Percentiles rank a stretch among this genome's conserved stretches.
phyloP scores from a whole-genome alignment of 2,113 vertebrate species.

The Australoheros scitulus region DNA sequence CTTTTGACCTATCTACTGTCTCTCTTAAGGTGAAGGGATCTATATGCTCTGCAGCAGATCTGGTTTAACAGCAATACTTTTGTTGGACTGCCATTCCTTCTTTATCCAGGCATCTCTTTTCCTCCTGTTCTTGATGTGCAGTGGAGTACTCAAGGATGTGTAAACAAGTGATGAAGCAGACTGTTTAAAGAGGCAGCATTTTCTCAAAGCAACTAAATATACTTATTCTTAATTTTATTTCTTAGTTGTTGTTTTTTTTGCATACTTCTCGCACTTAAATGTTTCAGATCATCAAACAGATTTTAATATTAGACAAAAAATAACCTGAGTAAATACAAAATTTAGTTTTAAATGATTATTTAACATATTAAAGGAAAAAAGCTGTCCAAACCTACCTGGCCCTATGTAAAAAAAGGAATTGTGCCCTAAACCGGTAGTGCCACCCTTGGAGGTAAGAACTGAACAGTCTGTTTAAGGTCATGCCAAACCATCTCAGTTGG shows the following conservation, averaged over 20 bases:
- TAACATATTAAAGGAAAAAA: neutral
- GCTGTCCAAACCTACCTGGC: neutral
- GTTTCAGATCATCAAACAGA: neutral
- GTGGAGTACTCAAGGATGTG: slow-evolving; percentile 57
- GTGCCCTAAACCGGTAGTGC: neutral
- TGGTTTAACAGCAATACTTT: slow-evolving; percentile 30
- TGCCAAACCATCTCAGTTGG: neutral
- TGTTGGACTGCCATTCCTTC: slow-evolving; percentile 33
- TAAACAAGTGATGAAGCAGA: slow-evolving; percentile 59
- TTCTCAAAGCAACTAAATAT: slow-evolving; percentile 61
- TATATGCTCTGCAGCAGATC: slow-evolving; percentile 32
- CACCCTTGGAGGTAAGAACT: neutral
- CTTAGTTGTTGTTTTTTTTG: neutral
- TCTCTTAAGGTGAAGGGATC: slow-evolving; percentile 25
- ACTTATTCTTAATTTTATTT: slow-evolving; percentile 67
- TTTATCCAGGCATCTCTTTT: slow-evolving; percentile 3
- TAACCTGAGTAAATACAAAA: neutral
- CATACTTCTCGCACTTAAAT: neutral
- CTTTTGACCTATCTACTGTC: slow-evolving; percentile 34
- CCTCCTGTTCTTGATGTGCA: slow-evolving; percentile 35
- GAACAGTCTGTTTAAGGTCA: neutral
- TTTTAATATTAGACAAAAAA: neutral
- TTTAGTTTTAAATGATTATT: neutral
- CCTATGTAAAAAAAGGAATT: neutral
- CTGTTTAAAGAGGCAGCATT: slow-evolving; percentile 63